Conservation (phyloP, 2,113 vertebrate genomes). For the Nannobrachium achirus region DNA sequence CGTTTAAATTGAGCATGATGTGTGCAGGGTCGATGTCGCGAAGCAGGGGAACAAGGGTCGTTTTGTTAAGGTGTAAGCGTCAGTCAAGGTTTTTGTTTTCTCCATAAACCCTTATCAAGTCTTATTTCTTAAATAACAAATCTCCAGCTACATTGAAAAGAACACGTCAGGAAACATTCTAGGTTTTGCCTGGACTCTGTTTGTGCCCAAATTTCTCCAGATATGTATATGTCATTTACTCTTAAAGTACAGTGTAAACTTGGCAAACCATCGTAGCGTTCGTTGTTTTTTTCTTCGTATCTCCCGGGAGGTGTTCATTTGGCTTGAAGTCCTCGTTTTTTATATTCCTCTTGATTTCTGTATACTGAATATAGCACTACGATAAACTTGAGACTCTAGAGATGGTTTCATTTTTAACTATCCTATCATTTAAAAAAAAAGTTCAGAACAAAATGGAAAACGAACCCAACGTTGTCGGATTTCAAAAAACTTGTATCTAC, state of each 20-base stretch:
- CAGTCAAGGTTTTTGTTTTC: slow-evolving; percentile 58
- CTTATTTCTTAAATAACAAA: slow-evolving; percentile 67
- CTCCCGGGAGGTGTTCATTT: slow-evolving; percentile 63
- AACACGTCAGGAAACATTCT: slow-evolving; percentile 61
- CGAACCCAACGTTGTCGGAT: slow-evolving; percentile 71
- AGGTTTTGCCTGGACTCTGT: slow-evolving; percentile 67
- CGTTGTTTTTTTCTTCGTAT: slow-evolving; percentile 47
- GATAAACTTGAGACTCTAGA: slow-evolving; percentile 76
- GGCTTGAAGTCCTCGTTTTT: slow-evolving; percentile 71
- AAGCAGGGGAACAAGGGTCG: slow-evolving; percentile 41
- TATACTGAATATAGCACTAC: slow-evolving; percentile 76
- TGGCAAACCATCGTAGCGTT: slow-evolving; percentile 69
- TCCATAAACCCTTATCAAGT: slow-evolving; percentile 62
- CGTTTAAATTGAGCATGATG: slow-evolving; percentile 41
- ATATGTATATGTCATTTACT: slow-evolving; percentile 69
- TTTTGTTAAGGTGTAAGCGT: slow-evolving; percentile 59
- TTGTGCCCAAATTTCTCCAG: slow-evolving; percentile 60
- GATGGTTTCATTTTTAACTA: slow-evolving; percentile 70
- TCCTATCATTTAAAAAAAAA: slow-evolving; percentile 75
- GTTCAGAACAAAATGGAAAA: slow-evolving; percentile 76
- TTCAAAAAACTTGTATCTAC: slow-evolving; percentile 74
- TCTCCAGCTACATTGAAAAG: slow-evolving; percentile 75
- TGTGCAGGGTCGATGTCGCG: slow-evolving; percentile 49
- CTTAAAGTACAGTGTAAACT: slow-evolving; percentile 75
- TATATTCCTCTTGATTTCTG: slow-evolving; percentile 63